Conservation (phyloP, 1,140 invertebrate genomes). For the Callitettix versicolor region DNA sequence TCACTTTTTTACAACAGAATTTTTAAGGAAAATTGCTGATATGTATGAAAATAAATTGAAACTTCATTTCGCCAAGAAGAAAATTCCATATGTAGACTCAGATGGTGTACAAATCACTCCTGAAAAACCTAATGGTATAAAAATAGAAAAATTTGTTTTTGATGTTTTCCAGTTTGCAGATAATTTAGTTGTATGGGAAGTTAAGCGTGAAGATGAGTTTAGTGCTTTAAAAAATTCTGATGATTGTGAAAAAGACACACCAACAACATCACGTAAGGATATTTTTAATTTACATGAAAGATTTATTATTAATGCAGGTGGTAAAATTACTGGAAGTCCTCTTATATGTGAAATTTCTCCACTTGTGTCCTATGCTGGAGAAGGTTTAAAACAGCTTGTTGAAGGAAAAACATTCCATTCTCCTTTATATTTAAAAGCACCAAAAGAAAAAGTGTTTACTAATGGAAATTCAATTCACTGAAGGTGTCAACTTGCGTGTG, state of each 20-base stretch:
- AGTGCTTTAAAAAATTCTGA: conserved; percentile 94
- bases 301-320: conserved; percentile 78
- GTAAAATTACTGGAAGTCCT: conserved; percentile 44
- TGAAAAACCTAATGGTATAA: conserved; percentile 84
- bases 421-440: conserved; percentile 42
- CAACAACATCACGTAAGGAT: conserved; percentile 71
- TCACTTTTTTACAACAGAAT: conserved; percentile 88
- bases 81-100: conserved; percentile 79
- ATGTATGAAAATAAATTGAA: conserved; percentile 61
- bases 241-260: conserved; percentile 75
- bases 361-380: conserved; percentile 80
- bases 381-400: conserved; percentile 58
- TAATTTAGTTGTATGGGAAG: conserved; percentile 90
- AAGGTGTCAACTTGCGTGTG: too few species aligned
- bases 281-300: conserved; percentile 71
- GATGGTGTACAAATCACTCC: conserved; percentile 64
- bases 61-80: conserved; percentile 94
- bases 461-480: neutral
- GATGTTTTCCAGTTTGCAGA: conserved; percentile 92
- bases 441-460: conserved; percentile 3
- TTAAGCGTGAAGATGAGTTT: conserved; percentile 86
- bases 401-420: conserved; percentile 55
- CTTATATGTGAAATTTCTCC: conserved; percentile 85
- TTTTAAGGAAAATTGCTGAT: conserved; percentile 57
- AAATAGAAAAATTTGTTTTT: conserved; percentile 99